Percentiles rank a stretch among this genome's conserved stretches.
phyloP scores from a whole-genome alignment of 1,140 invertebrate genomes.

The Tetramorium simillimum region DNA sequence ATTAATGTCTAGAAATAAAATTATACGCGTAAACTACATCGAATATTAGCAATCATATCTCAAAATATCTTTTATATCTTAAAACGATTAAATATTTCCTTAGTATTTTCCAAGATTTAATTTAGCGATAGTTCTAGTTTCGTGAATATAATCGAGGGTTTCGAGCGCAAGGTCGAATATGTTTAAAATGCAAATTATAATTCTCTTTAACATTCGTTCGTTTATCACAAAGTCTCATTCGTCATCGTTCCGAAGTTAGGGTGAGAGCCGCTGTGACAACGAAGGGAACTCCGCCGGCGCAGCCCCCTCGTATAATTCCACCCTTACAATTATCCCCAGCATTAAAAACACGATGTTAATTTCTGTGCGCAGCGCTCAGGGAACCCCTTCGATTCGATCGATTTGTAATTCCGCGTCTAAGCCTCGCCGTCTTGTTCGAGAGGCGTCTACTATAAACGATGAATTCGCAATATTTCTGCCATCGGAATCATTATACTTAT shows the following conservation, averaged over 20 bases:
- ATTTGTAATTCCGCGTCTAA: conserved; percentile 83
- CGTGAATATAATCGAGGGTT: not conserved
- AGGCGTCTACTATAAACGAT: conserved; percentile 49
- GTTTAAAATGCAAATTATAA: conserved; percentile 54
- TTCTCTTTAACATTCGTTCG: conserved; percentile 51
- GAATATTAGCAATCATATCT: not conserved
- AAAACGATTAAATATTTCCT: not conserved
- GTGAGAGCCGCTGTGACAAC: conserved; percentile 81
- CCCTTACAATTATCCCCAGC: conserved; percentile 85
- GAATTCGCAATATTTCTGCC: conserved; percentile 65
- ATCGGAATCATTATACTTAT: conserved; percentile 7
- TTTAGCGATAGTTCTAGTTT: not conserved
- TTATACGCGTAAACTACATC: not conserved
- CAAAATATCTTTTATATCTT: not conserved
- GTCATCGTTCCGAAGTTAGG: conserved; percentile 67
- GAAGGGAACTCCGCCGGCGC: conserved; percentile 76
- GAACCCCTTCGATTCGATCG: conserved; percentile 84
- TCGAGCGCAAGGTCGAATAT: not conserved
- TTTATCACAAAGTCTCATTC: conserved; percentile 47
- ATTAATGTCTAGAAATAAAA: not conserved
- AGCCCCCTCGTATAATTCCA: conserved; percentile 84
- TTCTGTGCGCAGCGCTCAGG: conserved; percentile 78
- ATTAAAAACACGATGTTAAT: conserved; percentile 86
- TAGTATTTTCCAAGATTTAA: not conserved
- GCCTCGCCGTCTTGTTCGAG: conserved; percentile 73